Evolutionary conservation across 2,888 invertebrate genomes (phyloP), one percentile per base, ranked within the genome.

Genomic region (Taenaris catops): DNA sequence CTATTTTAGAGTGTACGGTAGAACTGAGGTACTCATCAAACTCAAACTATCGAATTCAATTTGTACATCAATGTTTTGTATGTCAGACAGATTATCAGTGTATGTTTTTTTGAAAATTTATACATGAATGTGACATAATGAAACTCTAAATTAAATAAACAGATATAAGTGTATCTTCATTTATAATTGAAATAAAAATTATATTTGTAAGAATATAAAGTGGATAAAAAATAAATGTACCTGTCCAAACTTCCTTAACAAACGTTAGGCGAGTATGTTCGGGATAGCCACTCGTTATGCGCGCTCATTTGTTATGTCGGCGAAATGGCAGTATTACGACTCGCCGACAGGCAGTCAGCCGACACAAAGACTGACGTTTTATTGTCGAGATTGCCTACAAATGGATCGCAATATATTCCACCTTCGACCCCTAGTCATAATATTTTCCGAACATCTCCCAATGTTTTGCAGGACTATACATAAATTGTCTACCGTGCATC

Each of bases 401-500:
- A 76, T 79, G 71, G 74, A 67, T 68, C 63, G 47, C 63, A 63
- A n/a, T 67, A 68, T 64, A 59, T 65, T 55, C 51, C 42, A 44
- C 42, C 53, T 59, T 65, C 56, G 58, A 55, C 49, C 57, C 50
- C 48, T 46, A 40, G 51, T 53, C 46, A 44, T 43, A 46, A 49
- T 41, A 37, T 43, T 38, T 42, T 48, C 42, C 48, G 14, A 8
- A 25, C 27, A 12, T 35, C 19, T 28, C 12, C 26, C 25, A 26
- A 32, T 25, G 24, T 38, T 39, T 45, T 35, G 27, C 38, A 25
- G 41, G 33, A 18, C 25, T n/a, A n/a, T n/a, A n/a, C n/a, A n/a
- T n/a, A n/a, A n/a, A n/a, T n/a, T n/a, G n/a, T n/a, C 70, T 94
- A 89, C 73, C 87, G 90, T 34, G 93, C 93, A 35, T 90, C 92